A percentile compares a stretch with the other conserved stretches of the same genome.
Conservation (phyloP, 2,113 vertebrate species). For the Ciconia stormi region DNA sequence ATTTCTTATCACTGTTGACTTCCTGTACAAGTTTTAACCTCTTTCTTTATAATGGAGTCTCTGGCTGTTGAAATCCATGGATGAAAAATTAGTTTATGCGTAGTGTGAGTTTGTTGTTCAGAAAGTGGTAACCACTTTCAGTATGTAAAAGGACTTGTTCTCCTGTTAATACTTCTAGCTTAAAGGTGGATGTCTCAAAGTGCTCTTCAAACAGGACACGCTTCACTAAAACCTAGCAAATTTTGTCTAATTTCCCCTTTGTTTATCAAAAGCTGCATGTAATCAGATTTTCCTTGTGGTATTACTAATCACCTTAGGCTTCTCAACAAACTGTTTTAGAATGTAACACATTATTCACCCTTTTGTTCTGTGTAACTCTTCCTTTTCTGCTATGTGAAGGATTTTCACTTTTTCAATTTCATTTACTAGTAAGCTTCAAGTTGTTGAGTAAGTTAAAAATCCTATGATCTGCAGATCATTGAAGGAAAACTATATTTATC, state of each 20-base stretch:
- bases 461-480: not conserved
- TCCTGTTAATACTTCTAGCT: not conserved
- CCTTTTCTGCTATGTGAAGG: not conserved
- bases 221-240: not conserved
- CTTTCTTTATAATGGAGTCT: not conserved
- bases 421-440: not conserved
- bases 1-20: not conserved
- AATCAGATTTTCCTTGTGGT: not conserved
- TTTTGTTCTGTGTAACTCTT: not conserved
- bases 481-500: not conserved
- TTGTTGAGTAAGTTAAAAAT: not conserved
- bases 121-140: not conserved
- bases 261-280: not conserved
- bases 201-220: not conserved
- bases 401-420: not conserved
- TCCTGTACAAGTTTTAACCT: not conserved
- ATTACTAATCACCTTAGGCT: not conserved
- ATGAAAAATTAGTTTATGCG: not conserved
- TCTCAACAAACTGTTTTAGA: not conserved
- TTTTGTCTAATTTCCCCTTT: not conserved
- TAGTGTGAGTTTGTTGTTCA: not conserved
- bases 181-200: not conserved
- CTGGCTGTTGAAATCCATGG: not conserved
- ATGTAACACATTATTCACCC: not conserved
- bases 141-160: not conserved